These are phyloP conservation scores for Seladonia tumulorum DNA, from an alignment of 2,888 invertebrate species.

Conservation along the genomic window DNA sequence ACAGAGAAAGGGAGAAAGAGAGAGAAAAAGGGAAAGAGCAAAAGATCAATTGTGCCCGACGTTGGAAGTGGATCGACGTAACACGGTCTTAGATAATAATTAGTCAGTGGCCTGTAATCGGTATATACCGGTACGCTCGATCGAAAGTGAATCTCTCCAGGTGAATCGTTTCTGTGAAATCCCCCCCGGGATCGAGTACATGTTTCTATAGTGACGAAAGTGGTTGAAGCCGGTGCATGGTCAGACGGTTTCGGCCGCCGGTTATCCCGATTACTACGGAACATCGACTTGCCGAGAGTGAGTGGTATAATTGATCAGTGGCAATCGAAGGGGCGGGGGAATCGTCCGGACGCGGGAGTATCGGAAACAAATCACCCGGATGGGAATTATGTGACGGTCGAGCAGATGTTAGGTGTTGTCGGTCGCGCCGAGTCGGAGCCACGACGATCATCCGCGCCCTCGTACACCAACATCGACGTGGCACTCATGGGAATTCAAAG, in stretches of 20 bases:
- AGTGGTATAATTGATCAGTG: conserved; percentile 36
- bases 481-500: conserved; percentile 85
- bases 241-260: conserved; percentile 44
- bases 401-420: conserved; percentile 74
- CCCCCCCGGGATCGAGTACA: neutral
- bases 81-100: conserved; percentile 1
- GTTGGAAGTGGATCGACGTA: conserved; percentile 16
- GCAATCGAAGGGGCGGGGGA: neutral
- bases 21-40: neutral
- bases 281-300: conserved; percentile 13
- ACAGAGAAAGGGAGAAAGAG: neutral
- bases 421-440: conserved; percentile 70
- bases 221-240: conserved; percentile 59
- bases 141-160: conserved; percentile 47
- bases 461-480: conserved; percentile 74
- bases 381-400: conserved; percentile 57
- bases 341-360: neutral
- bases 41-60: neutral
- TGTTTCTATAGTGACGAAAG: conserved; percentile 49
- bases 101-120: conserved; percentile 34
- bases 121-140: conserved; percentile 20
- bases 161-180: conserved; percentile 47
- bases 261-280: neutral
- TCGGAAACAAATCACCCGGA: conserved; percentile 10
- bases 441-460: conserved; percentile 70